These are phyloP conservation scores for Cyphomyrus plagiostoma DNA, from an alignment of 2,113 vertebrate genomes.

Conservation along the genomic window DNA sequence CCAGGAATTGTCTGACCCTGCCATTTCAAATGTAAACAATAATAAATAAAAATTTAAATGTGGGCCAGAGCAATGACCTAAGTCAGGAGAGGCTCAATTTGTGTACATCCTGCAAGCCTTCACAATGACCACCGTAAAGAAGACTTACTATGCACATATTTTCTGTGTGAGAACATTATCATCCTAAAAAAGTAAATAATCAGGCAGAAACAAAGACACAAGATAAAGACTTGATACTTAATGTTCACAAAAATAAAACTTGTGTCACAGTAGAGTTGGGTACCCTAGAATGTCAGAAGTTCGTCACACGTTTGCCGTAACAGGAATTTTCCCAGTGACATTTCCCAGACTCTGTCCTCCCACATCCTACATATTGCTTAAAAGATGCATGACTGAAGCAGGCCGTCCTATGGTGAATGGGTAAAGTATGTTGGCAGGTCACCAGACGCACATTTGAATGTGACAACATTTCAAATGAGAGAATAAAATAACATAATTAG, in stretches of 20 bases:
- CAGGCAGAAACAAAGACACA: neutral
- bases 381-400: conserved; percentile 4
- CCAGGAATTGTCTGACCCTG: neutral
- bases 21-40: neutral
- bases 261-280: neutral
- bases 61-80: neutral
- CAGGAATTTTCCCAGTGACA: conserved; percentile 28
- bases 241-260: neutral
- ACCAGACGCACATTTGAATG: conserved; percentile 14
- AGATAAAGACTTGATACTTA: neutral
- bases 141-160: neutral
- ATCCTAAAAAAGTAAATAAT: neutral
- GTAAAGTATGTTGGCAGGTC: conserved; percentile 9
- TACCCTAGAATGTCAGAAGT: neutral
- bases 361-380: conserved; percentile 32
- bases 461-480: conserved; percentile 14
- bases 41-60: neutral
- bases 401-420: conserved; percentile 1
- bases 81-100: neutral
- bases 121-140: neutral
- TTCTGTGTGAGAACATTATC: neutral
- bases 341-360: conserved; percentile 13
- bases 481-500: neutral
- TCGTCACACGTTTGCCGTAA: neutral
- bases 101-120: neutral